Percentiles rank a stretch among this genome's conserved stretches.
phyloP scores from a whole-genome alignment of 2,113 vertebrate species.

The Neoarius graeffei region DNA sequence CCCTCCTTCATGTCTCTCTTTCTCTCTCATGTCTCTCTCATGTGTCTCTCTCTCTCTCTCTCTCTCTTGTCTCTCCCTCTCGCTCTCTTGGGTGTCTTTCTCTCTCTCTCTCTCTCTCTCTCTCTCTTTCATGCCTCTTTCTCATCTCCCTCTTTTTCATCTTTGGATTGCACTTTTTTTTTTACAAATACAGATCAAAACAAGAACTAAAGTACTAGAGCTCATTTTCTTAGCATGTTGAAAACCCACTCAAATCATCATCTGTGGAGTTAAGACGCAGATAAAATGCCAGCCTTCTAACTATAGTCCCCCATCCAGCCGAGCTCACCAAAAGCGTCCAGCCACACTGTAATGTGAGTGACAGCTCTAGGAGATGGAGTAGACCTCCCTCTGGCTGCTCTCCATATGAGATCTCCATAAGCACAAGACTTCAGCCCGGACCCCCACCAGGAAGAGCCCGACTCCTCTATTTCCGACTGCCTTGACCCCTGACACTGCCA shows the following conservation, averaged over 20 bases:
- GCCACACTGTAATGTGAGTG: constrained; percentile 68
- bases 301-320: constrained; percentile 44
- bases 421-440: constrained; percentile 67
- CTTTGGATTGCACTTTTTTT: background rate
- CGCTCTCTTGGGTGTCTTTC: too few species aligned
- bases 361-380: constrained; percentile 67
- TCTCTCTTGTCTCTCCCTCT: too few species aligned
- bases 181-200: background rate
- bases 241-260: constrained; percentile 16
- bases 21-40: too few species aligned
- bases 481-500: constrained; percentile 70
- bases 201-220: background rate
- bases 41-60: too few species aligned
- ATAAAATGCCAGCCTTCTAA: constrained; percentile 51
- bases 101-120: too few species aligned
- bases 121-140: too few species aligned
- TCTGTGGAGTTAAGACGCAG: constrained; percentile 9
- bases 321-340: constrained; percentile 57
- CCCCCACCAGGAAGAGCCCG: constrained; percentile 67
- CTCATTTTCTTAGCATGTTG: constrained; percentile 3
- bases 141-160: too few species aligned
- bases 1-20: too few species aligned
- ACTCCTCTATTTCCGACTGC: constrained; percentile 57
- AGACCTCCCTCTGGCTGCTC: constrained; percentile 76
- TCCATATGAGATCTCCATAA: constrained; percentile 70